Base-by-base conservation (phyloP, 2,888 invertebrate species). In the Augiades crinisus region DNA sequence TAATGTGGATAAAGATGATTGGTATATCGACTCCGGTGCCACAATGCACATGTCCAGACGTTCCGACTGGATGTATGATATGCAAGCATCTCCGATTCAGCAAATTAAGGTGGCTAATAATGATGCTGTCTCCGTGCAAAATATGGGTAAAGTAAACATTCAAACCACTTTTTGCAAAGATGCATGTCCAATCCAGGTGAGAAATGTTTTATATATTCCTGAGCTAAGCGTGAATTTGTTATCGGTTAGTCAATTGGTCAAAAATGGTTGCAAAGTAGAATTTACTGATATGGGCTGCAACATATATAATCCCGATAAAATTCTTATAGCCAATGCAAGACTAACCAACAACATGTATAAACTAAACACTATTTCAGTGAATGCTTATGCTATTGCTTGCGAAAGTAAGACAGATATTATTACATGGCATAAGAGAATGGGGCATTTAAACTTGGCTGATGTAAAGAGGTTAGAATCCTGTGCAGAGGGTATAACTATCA, bases 11-110 rank as follows among this genome's bases (percentile, higher is more conserved):
- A 7, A 21, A 6, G 38, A 55, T 27, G 21, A 30, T 1, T 60
- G 56, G 56, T 61, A 55, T 31, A 45, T 66, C 0, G 62, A 64
- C 37, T 64, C 64, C 0, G 63, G 61, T 0, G 62, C 64, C 0
- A 44, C 62, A 5, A 54, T 54, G 56, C 64, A 65, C 14, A 63
- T 64, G 60, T 41, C 58, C 0, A 54, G 30, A n/a, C 22, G 37
- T 2, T 27, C 24, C 2, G 57, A 60, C 13, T 61, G 56, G 59
- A 43, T 64, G 47, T 53, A 61, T 45, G 56, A 62, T 46, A 0
- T 45, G 1, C 31, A 16, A 4, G 0, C 53, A 34, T 47, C 61
- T 49, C 49, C 54, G 22, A 53, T 60, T 0, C 31, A 54, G 7
- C 38, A 17, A 2, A 59, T 64, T 41, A 59, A 6, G 27, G 55